Evolutionary conservation across 2,797 vertebrate genomes (phyloP).

Genomic region (Acomys russatus): DNA sequence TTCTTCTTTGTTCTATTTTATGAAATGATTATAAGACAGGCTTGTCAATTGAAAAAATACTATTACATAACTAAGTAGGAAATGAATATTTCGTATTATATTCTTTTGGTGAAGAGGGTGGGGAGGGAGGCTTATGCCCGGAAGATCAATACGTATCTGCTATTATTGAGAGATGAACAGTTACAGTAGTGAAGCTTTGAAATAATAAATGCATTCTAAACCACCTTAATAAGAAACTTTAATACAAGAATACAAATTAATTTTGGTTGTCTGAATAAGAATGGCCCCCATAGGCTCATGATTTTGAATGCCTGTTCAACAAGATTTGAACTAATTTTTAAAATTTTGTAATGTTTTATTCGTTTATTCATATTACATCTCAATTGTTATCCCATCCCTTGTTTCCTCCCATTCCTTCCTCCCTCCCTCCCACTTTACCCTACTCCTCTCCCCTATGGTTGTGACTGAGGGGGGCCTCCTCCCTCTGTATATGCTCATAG

Average conservation of each 20-base stretch:
- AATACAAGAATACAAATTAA: neutral
- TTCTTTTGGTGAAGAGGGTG: neutral
- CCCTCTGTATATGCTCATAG: too few relatives aligned
- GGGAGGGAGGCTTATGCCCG: neutral
- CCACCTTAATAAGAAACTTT: neutral
- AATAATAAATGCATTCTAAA: neutral
- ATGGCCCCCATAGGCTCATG: neutral
- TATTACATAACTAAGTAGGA: neutral
- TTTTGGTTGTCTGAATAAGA: neutral
- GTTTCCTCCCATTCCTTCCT: too few relatives aligned
- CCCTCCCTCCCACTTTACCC: too few relatives aligned
- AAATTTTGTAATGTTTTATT: too few relatives aligned
- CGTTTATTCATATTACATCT: too few relatives aligned
- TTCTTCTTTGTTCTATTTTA: conserved; percentile 17
- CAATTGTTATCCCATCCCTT: too few relatives aligned
- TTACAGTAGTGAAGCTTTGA: neutral
- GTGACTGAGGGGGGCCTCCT: too few relatives aligned
- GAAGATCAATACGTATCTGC: neutral
- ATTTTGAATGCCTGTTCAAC: neutral
- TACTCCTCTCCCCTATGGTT: too few relatives aligned
- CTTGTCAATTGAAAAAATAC: neutral
- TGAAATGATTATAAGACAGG: neutral
- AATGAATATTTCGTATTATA: neutral
- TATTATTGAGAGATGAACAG: neutral
- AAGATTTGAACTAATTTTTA: neutral